Evolutionary conservation across 2,888 invertebrate species (phyloP).

Genomic region (Andrena bucephala): DNA sequence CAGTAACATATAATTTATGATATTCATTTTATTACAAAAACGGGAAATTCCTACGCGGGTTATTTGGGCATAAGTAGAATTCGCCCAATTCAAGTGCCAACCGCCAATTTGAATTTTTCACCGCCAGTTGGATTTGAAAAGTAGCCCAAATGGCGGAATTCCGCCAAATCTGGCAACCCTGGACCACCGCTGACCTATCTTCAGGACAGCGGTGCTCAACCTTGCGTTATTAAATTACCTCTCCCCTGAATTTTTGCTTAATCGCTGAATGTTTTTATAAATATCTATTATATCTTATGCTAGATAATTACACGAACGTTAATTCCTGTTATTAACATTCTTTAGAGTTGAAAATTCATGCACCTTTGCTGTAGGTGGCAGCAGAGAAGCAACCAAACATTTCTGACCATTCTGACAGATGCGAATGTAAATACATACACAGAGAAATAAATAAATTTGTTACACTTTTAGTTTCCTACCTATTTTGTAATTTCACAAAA

Average conservation of each 20-base stretch:
- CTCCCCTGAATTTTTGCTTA: background rate
- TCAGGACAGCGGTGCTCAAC: slow-evolving; percentile 18
- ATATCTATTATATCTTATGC: background rate
- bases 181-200: slow-evolving; percentile 30
- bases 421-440: background rate
- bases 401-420: slow-evolving; percentile 20
- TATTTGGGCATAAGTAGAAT: no score
- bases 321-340: background rate
- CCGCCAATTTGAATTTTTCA: no score
- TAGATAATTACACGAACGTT: background rate
- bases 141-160: no score
- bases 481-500: background rate
- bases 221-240: background rate
- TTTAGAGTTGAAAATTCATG: background rate
- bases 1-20: no score
- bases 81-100: no score
- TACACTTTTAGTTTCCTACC: background rate
- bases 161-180: no score
- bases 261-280: background rate
- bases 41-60: no score
- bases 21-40: no score
- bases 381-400: background rate
- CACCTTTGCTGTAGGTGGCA: slow-evolving; percentile 14
- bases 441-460: background rate
- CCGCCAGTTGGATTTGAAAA: no score